Percentiles rank a stretch among this genome's conserved stretches.
Conservation (phyloP, 2,797 vertebrate species). For the Coregonus sp. region DNA sequence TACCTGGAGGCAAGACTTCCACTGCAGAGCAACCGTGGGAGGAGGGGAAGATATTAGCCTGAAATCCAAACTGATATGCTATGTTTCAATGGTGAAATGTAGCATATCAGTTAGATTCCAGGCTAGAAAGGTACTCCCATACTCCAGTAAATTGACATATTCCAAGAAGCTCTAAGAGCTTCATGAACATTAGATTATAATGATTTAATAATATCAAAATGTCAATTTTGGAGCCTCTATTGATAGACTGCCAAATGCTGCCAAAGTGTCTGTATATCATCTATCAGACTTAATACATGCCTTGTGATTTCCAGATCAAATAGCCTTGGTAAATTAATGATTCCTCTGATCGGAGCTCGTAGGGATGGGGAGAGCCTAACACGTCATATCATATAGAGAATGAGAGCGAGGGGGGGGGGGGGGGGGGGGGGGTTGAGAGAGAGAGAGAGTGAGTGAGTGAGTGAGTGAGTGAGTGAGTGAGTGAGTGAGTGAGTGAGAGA, state of each 20-base stretch:
- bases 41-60: neutral
- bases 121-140: neutral
- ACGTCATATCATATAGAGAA: constrained; percentile 48
- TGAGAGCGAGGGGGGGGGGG: no score
- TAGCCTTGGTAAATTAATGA: constrained; percentile 66
- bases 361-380: constrained; percentile 32
- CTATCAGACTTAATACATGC: constrained; percentile 72
- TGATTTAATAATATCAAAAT: constrained; percentile 55
- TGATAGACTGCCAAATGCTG: constrained; percentile 55
- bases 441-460: constrained; percentile 21
- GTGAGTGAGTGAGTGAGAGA: no score
- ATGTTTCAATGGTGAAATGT: neutral
- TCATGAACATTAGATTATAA: constrained; percentile 32
- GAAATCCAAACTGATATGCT: neutral
- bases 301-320: constrained; percentile 78
- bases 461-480: no score
- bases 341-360: constrained; percentile 70
- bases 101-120: neutral
- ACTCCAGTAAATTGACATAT: neutral
- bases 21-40: neutral
- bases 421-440: constrained; percentile 2
- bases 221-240: constrained; percentile 54
- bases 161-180: neutral
- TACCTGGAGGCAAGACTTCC: neutral
- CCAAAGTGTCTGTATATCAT: constrained; percentile 53